Evolutionary conservation across 2,113 vertebrate species (phyloP).

Genomic region (Mesocricetus auratus): DNA sequence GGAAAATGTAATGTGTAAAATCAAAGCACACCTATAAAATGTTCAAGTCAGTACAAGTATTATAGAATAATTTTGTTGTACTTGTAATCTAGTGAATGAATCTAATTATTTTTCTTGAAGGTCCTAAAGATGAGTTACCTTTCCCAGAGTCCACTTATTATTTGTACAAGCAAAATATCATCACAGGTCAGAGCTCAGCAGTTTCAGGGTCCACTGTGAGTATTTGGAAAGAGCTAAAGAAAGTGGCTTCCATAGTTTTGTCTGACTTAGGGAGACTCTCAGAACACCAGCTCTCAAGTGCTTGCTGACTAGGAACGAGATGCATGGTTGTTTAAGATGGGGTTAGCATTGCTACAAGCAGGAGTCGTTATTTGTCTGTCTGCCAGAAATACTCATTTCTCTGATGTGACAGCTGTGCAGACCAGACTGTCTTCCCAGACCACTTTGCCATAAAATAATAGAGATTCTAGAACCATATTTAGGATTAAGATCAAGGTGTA

Average conservation of each 20-base stretch:
- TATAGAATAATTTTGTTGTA: conserved; percentile 20
- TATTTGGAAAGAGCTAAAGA: not conserved
- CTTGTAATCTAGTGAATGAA: conserved; percentile 42
- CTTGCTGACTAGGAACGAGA: not conserved
- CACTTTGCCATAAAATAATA: not conserved
- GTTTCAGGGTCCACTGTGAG: not conserved
- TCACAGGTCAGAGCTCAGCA: not conserved
- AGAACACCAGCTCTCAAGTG: not conserved
- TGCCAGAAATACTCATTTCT: conserved; percentile 40
- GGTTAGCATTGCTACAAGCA: conserved; percentile 8
- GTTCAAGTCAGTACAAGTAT: not conserved
- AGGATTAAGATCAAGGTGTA: not conserved
- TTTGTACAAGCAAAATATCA: no score
- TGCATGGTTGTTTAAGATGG: conserved; percentile 18
- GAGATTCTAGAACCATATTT: not conserved
- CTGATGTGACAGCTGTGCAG: not conserved
- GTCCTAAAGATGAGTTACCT: not conserved
- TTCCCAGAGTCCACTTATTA: not conserved
- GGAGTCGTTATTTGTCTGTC: not conserved
- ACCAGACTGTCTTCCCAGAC: conserved; percentile 45
- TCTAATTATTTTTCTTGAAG: conserved; percentile 47
- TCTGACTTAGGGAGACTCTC: not conserved
- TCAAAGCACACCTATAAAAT: not conserved
- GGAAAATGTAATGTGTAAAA: conserved; percentile 40
- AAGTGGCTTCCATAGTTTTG: not conserved